Conservation (phyloP, 2,797 vertebrate species). For the Sardinella longiceps region DNA sequence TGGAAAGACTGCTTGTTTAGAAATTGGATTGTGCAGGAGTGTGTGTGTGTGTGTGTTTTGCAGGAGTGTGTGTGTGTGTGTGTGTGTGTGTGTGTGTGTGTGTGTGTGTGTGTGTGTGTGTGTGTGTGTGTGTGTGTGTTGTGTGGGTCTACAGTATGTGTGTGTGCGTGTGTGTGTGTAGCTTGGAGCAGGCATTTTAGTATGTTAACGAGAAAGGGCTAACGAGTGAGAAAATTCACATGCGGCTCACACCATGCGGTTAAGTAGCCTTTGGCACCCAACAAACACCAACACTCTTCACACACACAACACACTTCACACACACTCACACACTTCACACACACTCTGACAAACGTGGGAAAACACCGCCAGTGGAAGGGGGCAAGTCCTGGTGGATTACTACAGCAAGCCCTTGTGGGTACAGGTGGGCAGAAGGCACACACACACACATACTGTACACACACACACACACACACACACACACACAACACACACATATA, state of each 20-base stretch:
- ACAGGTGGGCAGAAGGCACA: slow-evolving; percentile 7
- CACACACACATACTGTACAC: slow-evolving; percentile 28
- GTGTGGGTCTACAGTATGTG: neutral
- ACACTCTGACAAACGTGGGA: slow-evolving; percentile 14
- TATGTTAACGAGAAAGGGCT: neutral
- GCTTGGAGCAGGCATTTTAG: neutral
- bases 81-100: slow-evolving; percentile 11
- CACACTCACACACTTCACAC: neutral
- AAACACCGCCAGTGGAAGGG: neutral
- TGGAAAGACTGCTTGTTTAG: neutral
- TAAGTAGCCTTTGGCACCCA: neutral
- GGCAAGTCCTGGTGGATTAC: neutral
- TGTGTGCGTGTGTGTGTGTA: neutral
- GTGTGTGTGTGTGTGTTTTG: neutral
- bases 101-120: neutral
- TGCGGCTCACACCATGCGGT: neutral
- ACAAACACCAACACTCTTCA: neutral
- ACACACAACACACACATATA: neutral
- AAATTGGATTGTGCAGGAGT: neutral
- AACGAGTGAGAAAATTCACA: slow-evolving; percentile 8
- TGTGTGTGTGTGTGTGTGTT: neutral
- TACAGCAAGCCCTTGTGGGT: slow-evolving; percentile 17
- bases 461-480: slow-evolving; percentile 10
- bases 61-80: neutral
- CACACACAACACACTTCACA: neutral